Percentiles rank a stretch among this genome's conserved stretches.
Evolutionary conservation across 2,797 vertebrate species (phyloP).

Genomic region (Pogoniulus pusillus): DNA sequence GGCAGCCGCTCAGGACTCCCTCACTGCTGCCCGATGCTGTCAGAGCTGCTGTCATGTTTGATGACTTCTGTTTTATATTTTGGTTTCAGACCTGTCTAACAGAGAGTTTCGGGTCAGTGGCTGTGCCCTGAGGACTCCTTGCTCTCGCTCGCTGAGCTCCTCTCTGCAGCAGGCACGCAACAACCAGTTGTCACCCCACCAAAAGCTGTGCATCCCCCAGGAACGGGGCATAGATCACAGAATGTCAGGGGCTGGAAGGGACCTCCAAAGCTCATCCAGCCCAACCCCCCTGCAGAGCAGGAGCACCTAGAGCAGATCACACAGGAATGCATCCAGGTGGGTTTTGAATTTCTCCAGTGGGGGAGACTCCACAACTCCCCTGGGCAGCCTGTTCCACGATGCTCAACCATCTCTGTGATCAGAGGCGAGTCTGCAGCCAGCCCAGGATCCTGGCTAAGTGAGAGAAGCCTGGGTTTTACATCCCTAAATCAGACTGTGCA

Average conservation of each 20-base stretch:
- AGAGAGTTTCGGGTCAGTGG: slow-evolving; percentile 19
- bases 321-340: too few species aligned
- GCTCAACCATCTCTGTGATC: accelerated
- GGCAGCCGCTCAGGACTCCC: slow-evolving; percentile 54
- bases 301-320: too few species aligned
- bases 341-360: too few species aligned
- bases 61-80: slow-evolving; percentile 41
- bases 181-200: not conserved
- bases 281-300: too few species aligned
- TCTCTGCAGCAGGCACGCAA: not conserved
- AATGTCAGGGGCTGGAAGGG: too few species aligned
- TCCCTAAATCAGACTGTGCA: not conserved
- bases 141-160: not conserved
- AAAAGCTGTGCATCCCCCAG: not conserved
- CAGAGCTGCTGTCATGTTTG: not conserved
- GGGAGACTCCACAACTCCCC: too few species aligned
- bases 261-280: too few species aligned
- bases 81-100: slow-evolving; percentile 47
- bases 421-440: not conserved
- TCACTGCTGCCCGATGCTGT: not conserved
- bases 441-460: not conserved
- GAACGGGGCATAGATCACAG: accelerated
- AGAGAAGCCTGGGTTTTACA: not conserved
- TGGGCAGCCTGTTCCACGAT: too few species aligned
- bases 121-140: slow-evolving; percentile 17